Evolutionary conservation across 2,797 vertebrate genomes (phyloP), one percentile per base, ranked within the genome.

Genomic region (Pygocentrus nattereri): DNA sequence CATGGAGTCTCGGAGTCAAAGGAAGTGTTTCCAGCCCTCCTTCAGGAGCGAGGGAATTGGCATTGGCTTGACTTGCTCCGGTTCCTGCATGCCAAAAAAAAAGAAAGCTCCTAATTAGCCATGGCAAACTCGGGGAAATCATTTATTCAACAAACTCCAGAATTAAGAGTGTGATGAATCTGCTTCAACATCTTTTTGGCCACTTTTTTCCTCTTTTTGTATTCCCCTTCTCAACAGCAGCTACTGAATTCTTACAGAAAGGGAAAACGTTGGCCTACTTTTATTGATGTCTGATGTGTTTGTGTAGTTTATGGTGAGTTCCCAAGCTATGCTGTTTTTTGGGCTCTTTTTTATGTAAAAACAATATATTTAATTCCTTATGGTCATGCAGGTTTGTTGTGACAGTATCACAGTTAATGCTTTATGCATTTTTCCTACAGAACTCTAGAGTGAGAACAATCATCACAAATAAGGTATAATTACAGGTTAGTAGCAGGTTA

Each of bases 71-170:
- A 56, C 78, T 80, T 59, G 27, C 18, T n/a, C 44, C 25, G 0
- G 23, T 19, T 38, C 16, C 38, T 19, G 69, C 41, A 15, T 58
- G 5, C 30, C 73, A 52, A 79, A 84, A 44, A 76, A 71, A 85
- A 44, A 79, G 78, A 78, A 62, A 73, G 76, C 31, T 69, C 62
- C 72, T 84, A 84, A 87, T 85, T 85, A 82, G 30, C 47, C 54
- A 79, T 74, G 72, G 59, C 44, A 79, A 78, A 84, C 77, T 70
- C 16, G 61, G 61, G 69, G 79, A 82, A 77, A 82, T 78, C 25
- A 79, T 81, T 76, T 81, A 85, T 78, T 83, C 79, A 83, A 61
- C 64, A 80, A 75, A 81, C 52, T 72, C 52, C 59, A 47, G 19
- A 65, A 82, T 82, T 77, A 56, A 25, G 16, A 61, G 56, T 19